These are phyloP conservation scores for Genyomyrus donnyi DNA, from an alignment of 2,113 vertebrate species.

Conservation along the genomic window DNA sequence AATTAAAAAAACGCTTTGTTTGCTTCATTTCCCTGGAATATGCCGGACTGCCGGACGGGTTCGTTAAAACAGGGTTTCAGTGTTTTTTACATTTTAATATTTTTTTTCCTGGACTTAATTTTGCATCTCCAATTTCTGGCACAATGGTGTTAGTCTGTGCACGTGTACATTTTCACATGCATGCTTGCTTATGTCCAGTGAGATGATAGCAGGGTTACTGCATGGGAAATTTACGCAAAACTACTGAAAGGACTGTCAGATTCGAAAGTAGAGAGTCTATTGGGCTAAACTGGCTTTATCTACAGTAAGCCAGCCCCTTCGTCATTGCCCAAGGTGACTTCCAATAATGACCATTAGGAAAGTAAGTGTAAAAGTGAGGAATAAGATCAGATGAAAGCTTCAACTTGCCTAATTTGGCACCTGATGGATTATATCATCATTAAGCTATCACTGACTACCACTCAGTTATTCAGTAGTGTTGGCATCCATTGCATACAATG, in stretches of 20 bases:
- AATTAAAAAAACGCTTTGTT: conserved; percentile 54
- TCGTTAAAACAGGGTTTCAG: conserved; percentile 42
- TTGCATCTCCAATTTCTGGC: background rate
- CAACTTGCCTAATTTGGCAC: background rate
- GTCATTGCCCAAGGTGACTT: background rate
- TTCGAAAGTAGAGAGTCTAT: background rate
- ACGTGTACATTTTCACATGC: conserved; percentile 35
- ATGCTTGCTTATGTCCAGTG: background rate
- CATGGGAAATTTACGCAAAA: background rate
- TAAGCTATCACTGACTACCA: background rate
- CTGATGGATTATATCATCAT: background rate
- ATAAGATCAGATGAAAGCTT: background rate
- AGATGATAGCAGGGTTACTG: background rate
- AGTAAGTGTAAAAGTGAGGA: background rate
- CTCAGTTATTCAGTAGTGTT: background rate
- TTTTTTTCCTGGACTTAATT: background rate
- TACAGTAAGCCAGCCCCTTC: background rate
- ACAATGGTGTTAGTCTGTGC: conserved; percentile 35
- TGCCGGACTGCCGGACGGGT: conserved; percentile 45
- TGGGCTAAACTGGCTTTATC: background rate
- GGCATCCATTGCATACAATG: background rate
- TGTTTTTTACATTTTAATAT: conserved; percentile 42
- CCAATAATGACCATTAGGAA: background rate
- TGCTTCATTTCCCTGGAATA: conserved; percentile 39
- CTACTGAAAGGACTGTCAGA: background rate